A percentile compares a stretch with the other conserved stretches of the same genome.
Evolutionary conservation across 2,797 vertebrate genomes (phyloP).

Genomic region (Lacerta viridis): DNA sequence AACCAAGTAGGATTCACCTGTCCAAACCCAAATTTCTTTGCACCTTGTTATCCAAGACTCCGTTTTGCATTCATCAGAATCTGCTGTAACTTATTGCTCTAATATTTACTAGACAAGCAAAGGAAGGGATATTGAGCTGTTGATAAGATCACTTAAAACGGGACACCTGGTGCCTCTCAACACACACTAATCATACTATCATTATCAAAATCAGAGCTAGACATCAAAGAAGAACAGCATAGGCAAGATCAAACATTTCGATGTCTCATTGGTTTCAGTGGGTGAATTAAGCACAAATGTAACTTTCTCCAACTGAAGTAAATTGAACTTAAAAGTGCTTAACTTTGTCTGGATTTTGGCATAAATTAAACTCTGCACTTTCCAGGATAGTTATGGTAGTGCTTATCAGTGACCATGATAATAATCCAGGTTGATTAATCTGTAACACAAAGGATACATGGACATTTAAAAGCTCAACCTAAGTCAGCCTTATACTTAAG

Average conservation of each 20-base stretch:
- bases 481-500: not conserved
- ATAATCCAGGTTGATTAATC: not conserved
- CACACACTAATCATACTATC: not conserved
- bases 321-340: not conserved
- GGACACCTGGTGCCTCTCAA: not conserved
- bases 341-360: not conserved
- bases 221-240: not conserved
- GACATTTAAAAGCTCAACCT: not conserved
- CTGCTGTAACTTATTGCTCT: not conserved
- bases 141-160: constrained; percentile 1
- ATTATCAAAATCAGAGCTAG: not conserved
- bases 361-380: not conserved
- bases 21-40: not conserved
- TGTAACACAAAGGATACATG: not conserved
- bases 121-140: not conserved
- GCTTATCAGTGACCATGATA: not conserved
- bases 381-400: not conserved
- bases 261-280: not conserved
- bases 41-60: not conserved
- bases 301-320: not conserved
- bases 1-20: not conserved
- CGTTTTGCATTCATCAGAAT: not conserved
- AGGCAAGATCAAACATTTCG: not conserved
- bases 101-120: not conserved
- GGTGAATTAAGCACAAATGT: not conserved